Evolutionary conservation across 2,888 invertebrate genomes (phyloP), one percentile per base, ranked within the genome.

Genomic region (Oscheius sp.): DNA sequence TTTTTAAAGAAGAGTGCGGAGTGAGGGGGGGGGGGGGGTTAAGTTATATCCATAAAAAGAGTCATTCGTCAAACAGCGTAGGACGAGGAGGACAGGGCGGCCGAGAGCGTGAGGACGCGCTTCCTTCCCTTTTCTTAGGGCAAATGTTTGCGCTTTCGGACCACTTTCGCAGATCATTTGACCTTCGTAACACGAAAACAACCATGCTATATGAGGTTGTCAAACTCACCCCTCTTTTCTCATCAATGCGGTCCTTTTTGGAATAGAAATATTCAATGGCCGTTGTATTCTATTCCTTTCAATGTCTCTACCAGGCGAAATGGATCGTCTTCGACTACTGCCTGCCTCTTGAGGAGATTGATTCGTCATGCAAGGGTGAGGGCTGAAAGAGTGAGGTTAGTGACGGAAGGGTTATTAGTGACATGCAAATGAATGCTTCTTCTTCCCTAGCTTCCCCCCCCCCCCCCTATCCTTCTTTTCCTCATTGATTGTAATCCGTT

Each of bases 141-240:
- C 59, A 59, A 59, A 59, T 71, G 59, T 68, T 54, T 67, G 69
- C 72, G 63, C 67, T 32, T 32, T 33, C 62, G 62, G 62, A 44
- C 62, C 62, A 62, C 62, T 62, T 62, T 62, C 49, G 59, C 47
- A 62, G 49, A 49, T 62, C 62, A 62, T 62, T 62, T 62, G 62
- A 62, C 62, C 61, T 47, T n/a, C 49, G 51, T 28, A 4, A 1
- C 59, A 9, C 44, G 26, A 41, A 41, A 59, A 41, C 41, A 59
- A 22, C 24, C 54, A n/a, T 24, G 32, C 20, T 17, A 14, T 54
- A 33, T 54, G 17, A 14, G 54, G 54, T 33, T 44, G 30, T 17
- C 26, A 32, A 54, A 54, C 54, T 54, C 36, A 54, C 54, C 17
- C 33, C n/a, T 54, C 54, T 36, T 33, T 54, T 36, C 54, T 32